phyloP scores from a whole-genome alignment of 2,888 invertebrate genomes.

The Blomia tropicalis region DNA sequence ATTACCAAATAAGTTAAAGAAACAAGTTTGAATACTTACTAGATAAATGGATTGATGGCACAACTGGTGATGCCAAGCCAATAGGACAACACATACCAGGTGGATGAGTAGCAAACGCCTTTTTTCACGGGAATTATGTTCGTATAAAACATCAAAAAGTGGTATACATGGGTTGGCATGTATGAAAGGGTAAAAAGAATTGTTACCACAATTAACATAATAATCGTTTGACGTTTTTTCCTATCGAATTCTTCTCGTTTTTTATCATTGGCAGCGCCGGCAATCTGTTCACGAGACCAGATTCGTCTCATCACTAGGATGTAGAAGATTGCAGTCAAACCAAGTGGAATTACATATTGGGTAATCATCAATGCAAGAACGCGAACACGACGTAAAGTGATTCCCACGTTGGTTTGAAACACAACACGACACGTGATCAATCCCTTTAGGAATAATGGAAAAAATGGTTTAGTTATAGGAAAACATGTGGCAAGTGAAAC shows the following conservation, averaged over 20 bases:
- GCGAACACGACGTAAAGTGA: not conserved
- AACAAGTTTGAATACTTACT: too few species aligned
- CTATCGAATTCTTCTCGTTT: slow-evolving; percentile 8
- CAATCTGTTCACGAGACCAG: slow-evolving; percentile 8
- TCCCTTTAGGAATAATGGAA: not conserved
- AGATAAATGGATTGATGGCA: slow-evolving; percentile 18
- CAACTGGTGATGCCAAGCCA: slow-evolving; percentile 18
- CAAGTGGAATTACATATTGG: slow-evolving; percentile 11
- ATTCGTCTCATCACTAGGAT: not conserved
- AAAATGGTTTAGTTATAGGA: not conserved
- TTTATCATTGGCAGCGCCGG: not conserved
- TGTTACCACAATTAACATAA: slow-evolving; percentile 14
- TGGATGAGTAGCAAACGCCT: slow-evolving; percentile 1
- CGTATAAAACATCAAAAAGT: slow-evolving; percentile 11
- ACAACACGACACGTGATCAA: slow-evolving; percentile 12
- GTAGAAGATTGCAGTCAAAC: not conserved
- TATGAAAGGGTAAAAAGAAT: slow-evolving; percentile 9
- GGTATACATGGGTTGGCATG: slow-evolving; percentile 5
- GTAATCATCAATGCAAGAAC: slow-evolving; percentile 8
- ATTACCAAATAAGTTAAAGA: too few species aligned
- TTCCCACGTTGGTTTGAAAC: not conserved
- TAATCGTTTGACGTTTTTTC: slow-evolving; percentile 15
- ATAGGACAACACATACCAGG: slow-evolving; percentile 12
- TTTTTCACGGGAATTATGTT: not conserved
- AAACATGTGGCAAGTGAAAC: not conserved